These are phyloP conservation scores for Pachyramphus minor DNA, from an alignment of 2,113 vertebrate species.

Conservation along the genomic window DNA sequence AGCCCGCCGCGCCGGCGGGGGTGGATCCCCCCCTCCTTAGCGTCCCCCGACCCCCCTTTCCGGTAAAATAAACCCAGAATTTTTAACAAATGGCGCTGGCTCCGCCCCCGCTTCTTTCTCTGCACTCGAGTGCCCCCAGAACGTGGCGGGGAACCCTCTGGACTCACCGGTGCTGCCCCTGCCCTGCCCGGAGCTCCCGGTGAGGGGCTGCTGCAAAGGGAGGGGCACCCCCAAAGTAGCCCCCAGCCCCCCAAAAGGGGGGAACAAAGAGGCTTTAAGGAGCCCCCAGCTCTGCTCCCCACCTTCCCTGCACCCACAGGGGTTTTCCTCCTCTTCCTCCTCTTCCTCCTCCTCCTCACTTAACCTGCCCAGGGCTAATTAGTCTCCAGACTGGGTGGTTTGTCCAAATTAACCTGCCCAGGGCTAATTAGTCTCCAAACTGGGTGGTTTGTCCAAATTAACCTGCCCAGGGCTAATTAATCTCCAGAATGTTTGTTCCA, in stretches of 20 bases:
- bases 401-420: neutral
- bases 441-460: neutral
- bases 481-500: no score
- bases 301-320: neutral
- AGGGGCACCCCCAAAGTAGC: neutral
- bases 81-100: neutral
- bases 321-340: neutral
- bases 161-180: neutral
- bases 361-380: neutral
- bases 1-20: neutral
- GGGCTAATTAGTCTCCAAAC: no score
- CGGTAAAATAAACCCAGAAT: neutral
- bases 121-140: neutral
- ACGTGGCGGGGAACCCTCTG: accelerated
- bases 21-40: neutral
- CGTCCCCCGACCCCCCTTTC: neutral
- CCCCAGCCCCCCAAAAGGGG: accelerated
- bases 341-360: neutral
- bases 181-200: neutral
- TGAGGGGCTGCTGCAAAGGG: neutral
- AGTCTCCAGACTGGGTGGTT: neutral
- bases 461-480: no score
- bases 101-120: neutral
- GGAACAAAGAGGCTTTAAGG: neutral
- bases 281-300: neutral